Percentiles rank a stretch among this genome's conserved stretches.
Evolutionary conservation across 2,888 invertebrate genomes (phyloP).

Genomic region (Drosophila lutescens): DNA sequence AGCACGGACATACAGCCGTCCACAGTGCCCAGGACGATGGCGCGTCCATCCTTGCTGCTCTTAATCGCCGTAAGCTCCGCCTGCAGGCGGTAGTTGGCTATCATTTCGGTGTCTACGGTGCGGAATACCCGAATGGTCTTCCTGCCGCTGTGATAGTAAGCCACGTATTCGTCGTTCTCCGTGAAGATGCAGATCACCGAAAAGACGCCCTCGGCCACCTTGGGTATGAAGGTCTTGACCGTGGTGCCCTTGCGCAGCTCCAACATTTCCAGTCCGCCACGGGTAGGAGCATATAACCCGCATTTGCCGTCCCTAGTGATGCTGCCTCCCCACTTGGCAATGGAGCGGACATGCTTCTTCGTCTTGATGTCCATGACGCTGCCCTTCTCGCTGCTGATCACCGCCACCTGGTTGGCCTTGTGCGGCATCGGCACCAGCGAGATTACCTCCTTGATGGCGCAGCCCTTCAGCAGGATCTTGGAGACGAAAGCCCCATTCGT

Average conservation of each 20-base stretch:
- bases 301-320: conserved; percentile 94
- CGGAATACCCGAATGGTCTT: conserved; percentile 97
- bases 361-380: conserved; percentile 95
- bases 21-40: conserved; percentile 94
- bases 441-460: conserved; percentile 89
- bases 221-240: conserved; percentile 95
- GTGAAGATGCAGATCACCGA: conserved; percentile 98
- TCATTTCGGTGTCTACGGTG: conserved; percentile 94
- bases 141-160: conserved; percentile 97
- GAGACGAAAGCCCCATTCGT: conserved; percentile 88
- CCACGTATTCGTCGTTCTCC: conserved; percentile 96
- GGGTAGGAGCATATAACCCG: conserved; percentile 95
- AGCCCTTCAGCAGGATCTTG: conserved; percentile 85
- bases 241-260: conserved; percentile 96
- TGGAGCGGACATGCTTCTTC: conserved; percentile 93
- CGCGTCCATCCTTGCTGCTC: conserved; percentile 90
- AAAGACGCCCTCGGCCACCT: conserved; percentile 98
- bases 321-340: conserved; percentile 96
- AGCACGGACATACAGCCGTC: conserved; percentile 97
- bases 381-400: conserved; percentile 95
- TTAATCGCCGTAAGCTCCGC: conserved; percentile 95
- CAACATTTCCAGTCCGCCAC: conserved; percentile 96
- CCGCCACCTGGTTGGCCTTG: conserved; percentile 93
- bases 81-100: conserved; percentile 96
- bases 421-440: conserved; percentile 92